Evolutionary conservation across 2,888 invertebrate species (phyloP), one percentile per base, ranked within the genome.

Genomic region (Thalpophila matura): DNA sequence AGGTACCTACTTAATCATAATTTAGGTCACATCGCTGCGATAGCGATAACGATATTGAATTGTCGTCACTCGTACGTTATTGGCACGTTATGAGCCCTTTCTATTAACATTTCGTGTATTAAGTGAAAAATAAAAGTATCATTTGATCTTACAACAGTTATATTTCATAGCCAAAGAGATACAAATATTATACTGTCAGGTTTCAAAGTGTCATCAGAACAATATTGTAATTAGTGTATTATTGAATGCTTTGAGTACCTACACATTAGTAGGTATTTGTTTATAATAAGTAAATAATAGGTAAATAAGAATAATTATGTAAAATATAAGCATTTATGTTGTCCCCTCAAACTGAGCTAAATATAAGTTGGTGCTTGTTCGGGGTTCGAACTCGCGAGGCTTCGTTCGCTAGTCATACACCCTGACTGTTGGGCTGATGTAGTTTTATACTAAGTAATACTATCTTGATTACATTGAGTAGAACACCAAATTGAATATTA

Each of bases 91-190:
- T 6, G n/a, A 14, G 1, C 5, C 18, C 7, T 3, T 45, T 27
- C 2, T 4, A 46, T 16, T 35, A 26, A 14, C 0, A 27, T 35
- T 35, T 24, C 3, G 2, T 1, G 18, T 22, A 27, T 9, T 26
- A 3, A 22, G 5, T 14, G 12, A 33, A 18, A 46, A 74, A 71
- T 69, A 53, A 62, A 71, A 57, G 0, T 20, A 20, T 16, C 40
- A 42, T 18, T 20, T 20, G 4, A 58, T 57, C 6, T 49, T 47
- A 47, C 10, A 38, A 50, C 12, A 43, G 49, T 65, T 73, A 75
- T 76, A 73, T 73, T 75, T 65, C 38, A 60, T 63, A 29, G 18
- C 18, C 42, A 42, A 45, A 35, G 0, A 61, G 5, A 51, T 43
- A 53, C 29, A 31, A n/a, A 26, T 7, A 18, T 10, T 7, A 18